Conservation (phyloP, 2,888 invertebrate genomes). For the Drosophila paranaensis region DNA sequence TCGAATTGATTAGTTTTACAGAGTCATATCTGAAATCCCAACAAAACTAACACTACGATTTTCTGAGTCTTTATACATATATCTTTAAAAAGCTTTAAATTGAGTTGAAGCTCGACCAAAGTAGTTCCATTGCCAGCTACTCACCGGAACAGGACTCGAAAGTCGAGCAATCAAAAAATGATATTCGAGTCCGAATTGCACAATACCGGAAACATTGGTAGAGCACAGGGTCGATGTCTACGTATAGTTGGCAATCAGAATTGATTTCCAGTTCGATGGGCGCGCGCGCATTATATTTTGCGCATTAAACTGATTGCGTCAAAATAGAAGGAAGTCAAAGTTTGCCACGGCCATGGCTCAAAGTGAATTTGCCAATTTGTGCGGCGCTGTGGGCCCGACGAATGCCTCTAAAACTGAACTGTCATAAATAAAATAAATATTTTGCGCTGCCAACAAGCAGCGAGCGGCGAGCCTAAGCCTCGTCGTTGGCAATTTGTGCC, state of each 20-base stretch:
- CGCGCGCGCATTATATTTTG: conserved; percentile 43
- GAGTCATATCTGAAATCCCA: too few relatives aligned
- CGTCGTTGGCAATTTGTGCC: conserved; percentile 50
- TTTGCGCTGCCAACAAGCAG: conserved; percentile 43
- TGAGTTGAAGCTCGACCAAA: not conserved
- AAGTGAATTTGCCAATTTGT: conserved; percentile 53
- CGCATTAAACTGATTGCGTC: conserved; percentile 54
- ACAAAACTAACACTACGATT: too few relatives aligned
- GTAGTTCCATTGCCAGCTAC: not conserved
- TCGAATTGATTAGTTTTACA: too few relatives aligned
- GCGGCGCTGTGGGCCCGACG: conserved; percentile 9
- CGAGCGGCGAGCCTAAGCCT: conserved; percentile 5
- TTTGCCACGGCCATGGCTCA: conserved; percentile 42
- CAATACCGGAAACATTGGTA: not conserved
- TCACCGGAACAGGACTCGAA: conserved; percentile 11
- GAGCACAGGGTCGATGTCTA: not conserved
- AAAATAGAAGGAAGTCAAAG: conserved; percentile 48
- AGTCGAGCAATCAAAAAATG: conserved; percentile 24
- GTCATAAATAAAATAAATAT: conserved; percentile 63
- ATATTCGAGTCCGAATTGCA: conserved; percentile 7
- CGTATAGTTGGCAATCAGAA: conserved; percentile 48
- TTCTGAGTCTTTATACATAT: too few relatives aligned
- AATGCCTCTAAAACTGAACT: conserved; percentile 49
- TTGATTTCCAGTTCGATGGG: conserved; percentile 53
- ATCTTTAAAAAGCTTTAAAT: too few relatives aligned